A percentile compares a stretch with the other conserved stretches of the same genome.
These are phyloP conservation scores for Strix uralensis DNA, from an alignment of 2,113 vertebrate species.

Conservation along the genomic window DNA sequence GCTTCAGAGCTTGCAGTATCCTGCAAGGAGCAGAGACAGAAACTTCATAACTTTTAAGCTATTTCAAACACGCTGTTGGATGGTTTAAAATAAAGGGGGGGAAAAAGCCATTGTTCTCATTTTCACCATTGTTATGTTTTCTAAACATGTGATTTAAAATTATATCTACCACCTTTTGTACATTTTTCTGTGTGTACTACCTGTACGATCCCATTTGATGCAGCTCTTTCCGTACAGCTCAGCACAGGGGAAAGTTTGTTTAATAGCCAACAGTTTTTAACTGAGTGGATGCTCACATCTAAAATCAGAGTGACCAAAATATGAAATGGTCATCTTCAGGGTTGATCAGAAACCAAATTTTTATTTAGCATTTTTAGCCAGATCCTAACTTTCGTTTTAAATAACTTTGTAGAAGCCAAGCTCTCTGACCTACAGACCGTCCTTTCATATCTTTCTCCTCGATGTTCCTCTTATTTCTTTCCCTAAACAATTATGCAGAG, in stretches of 20 bases:
- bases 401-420: neutral
- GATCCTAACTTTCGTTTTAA: neutral
- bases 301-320: neutral
- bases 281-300: neutral
- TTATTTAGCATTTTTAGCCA: neutral
- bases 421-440: neutral
- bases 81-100: neutral
- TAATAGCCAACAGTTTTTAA: neutral
- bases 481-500: neutral
- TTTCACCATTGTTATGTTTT: neutral
- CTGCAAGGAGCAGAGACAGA: too few species aligned
- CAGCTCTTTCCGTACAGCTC: neutral
- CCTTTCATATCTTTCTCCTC: neutral
- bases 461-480: neutral
- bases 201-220: neutral
- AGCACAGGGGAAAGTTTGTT: neutral
- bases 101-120: neutral
- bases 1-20: conserved; percentile 34
- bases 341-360: neutral
- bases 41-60: neutral
- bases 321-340: neutral
- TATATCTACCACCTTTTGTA: neutral
- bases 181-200: neutral
- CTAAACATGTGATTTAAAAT: neutral
- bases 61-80: neutral